Evolutionary conservation across 2,113 vertebrate genomes (phyloP), one percentile per base, ranked within the genome.

Genomic region (Grammomys dolichurus): DNA sequence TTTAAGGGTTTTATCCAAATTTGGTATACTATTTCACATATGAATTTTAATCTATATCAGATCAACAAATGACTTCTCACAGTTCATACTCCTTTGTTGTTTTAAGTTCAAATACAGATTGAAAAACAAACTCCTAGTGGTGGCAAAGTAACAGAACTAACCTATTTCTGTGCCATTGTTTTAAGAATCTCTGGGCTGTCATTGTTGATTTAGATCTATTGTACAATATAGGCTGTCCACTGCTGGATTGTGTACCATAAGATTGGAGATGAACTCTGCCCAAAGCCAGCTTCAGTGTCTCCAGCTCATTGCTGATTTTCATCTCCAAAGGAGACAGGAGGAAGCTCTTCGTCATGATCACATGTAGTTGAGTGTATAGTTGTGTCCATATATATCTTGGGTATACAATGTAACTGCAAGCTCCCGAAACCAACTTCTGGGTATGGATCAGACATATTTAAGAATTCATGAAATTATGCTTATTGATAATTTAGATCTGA

Each of bases 101-200:
- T 93, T 81, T 72, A 36, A 73, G 93, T 88, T 96, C 87, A 95
- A 90, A 69, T 58, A 84, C 46, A 88, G 78, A 92, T 93, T 85
- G 26, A 11, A 92, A 77, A 40, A 92, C 85, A 16, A 46, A 92
- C 11, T 46, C 19, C 28, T 60, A 72, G n/a, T 63, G 54, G 60
- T 69, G 65, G 75, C 46, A 78, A 87, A 87, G 69, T 80, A 63
- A 88, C 58, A 97, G 48, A 92, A 85, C 84, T 76, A 87, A 91
- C 93, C 80, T 72, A 70, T 93, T 87, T 86, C 60, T 75, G 7
- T 96, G 54, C 80, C n/a, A 93, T 90, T 92, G 60, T 94, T 19
- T 92, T 96, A 90, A 36, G 0, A 70, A 5, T 93, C 33, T 90
- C 65, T 40, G 24, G 56, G 22, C 26, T 88, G n/a, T 43, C 16